Base-by-base conservation (phyloP, 2,888 invertebrate species). In the Girardia tigrina region DNA sequence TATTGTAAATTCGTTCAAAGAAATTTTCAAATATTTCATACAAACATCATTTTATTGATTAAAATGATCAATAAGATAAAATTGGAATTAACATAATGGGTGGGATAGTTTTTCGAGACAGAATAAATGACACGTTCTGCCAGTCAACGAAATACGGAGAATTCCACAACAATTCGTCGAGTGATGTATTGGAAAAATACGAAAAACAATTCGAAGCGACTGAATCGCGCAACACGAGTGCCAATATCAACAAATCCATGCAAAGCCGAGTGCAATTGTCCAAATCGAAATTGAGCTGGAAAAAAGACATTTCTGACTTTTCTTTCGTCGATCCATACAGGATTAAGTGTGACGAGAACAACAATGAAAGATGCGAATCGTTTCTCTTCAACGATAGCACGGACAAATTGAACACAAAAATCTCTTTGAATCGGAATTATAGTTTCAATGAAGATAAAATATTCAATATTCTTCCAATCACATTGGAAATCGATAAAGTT, bases 131-230 rank as follows among this genome's bases (percentile, higher is more conserved):
- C 23, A 20, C 56, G 4, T 56, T 56, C 23, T 56, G n/a, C 23
- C 56, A 56, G n/a, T 56, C 56, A 12, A 56, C 56, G 4, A 56
- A 56, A 56, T 56, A 56, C n/a, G 56, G 56, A n/a, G 56, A 56
- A 16, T 56, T 56, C n/a, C 56, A 56, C 23, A 56, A 56, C 23
- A 56, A 56, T 56, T 56, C 56, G 4, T 56, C 56, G 6, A 56
- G n/a, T 16, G 56, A 56, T 56, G 23, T 56, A 56, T 56, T 56
- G n/a, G 56, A 56, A 20, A 56, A n/a, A 56, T 56, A 20, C 23
- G 56, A 56, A 12, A 23, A 56, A 20, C n/a, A n/a, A 56, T 56
- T 56, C 23, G 56, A 56, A 12, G 56, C n/a, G n/a, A 56, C n/a
- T 20, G 2, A 56, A 4, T 2, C 23, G 56, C 4, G n/a, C n/a